Conservation (phyloP, 2,888 invertebrate species). For the Incurvaria masculella region DNA sequence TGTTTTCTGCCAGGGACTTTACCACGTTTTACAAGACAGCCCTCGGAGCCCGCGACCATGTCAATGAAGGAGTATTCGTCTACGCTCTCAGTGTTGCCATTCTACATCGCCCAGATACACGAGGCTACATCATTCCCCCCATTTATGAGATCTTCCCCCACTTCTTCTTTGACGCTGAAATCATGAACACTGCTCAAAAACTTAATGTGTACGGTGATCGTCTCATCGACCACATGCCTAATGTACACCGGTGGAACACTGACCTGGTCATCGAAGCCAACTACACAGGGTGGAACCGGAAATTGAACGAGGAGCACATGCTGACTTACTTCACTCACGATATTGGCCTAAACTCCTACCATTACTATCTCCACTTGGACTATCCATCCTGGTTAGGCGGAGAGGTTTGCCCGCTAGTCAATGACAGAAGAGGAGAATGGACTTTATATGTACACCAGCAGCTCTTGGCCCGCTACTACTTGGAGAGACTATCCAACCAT, state of each 20-base stretch:
- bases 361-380: slow-evolving; percentile 59
- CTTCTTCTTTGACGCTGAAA: slow-evolving; percentile 65
- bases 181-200: slow-evolving; percentile 64
- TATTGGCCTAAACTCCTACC: slow-evolving; percentile 62
- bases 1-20: slow-evolving; percentile 69
- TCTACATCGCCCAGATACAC: slow-evolving; percentile 60
- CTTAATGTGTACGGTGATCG: slow-evolving; percentile 43
- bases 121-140: slow-evolving; percentile 64
- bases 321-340: slow-evolving; percentile 73
- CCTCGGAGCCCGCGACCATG: slow-evolving; percentile 61
- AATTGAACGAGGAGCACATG: slow-evolving; percentile 51
- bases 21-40: slow-evolving; percentile 67
- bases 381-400: slow-evolving; percentile 65
- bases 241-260: slow-evolving; percentile 37
- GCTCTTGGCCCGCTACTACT: slow-evolving; percentile 66
- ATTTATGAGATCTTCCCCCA: slow-evolving; percentile 72
- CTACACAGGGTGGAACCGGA: slow-evolving; percentile 55
- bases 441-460: slow-evolving; percentile 67
- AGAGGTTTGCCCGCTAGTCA: slow-evolving; percentile 43
- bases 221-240: slow-evolving; percentile 29
- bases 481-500: slow-evolving; percentile 70
- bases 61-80: slow-evolving; percentile 69
- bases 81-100: slow-evolving; percentile 62
- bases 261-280: slow-evolving; percentile 60
- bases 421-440: slow-evolving; percentile 62